A percentile compares a stretch with the other conserved stretches of the same genome.
These are phyloP conservation scores for Epizoanthus ramosus DNA, from an alignment of 92 coral and sea anemone genomes.

Conservation along the genomic window DNA sequence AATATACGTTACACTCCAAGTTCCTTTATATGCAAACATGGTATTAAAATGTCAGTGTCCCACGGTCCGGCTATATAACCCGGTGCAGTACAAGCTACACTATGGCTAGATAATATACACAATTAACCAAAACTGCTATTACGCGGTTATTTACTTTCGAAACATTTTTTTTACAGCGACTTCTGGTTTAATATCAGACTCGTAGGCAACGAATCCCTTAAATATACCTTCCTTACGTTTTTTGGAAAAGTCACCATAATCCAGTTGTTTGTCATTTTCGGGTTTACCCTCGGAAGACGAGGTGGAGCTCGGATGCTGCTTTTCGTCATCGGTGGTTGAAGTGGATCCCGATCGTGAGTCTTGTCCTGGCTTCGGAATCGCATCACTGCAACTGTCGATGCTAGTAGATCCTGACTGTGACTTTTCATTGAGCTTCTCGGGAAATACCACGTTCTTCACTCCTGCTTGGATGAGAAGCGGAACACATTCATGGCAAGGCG, in stretches of 20 bases:
- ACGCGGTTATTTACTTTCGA: too few species aligned
- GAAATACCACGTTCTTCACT: conserved; percentile 63
- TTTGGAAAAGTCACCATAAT: neutral
- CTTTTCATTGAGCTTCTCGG: neutral
- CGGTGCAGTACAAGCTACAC: too few species aligned
- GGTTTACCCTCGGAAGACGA: neutral
- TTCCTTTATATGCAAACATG: too few species aligned
- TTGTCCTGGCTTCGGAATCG: too few species aligned
- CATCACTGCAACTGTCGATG: neutral
- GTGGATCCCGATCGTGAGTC: too few species aligned
- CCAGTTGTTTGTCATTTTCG: neutral
- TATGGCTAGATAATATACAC: too few species aligned
- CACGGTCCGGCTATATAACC: too few species aligned
- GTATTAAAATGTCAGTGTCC: too few species aligned
- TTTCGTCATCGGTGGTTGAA: neutral
- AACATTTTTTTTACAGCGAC: too few species aligned
- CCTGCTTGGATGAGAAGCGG: conserved; percentile 68
- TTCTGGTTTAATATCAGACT: neutral
- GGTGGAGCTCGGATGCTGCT: neutral
- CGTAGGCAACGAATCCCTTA: neutral
- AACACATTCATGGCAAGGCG: conserved; percentile 79
- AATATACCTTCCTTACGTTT: neutral
- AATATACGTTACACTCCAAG: too few species aligned
- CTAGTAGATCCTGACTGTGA: too few species aligned
- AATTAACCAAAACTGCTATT: too few species aligned